A percentile compares a stretch with the other conserved stretches of the same genome.
Evolutionary conservation across 2,888 invertebrate genomes (phyloP).

Genomic region (Dolichomitus sp.): DNA sequence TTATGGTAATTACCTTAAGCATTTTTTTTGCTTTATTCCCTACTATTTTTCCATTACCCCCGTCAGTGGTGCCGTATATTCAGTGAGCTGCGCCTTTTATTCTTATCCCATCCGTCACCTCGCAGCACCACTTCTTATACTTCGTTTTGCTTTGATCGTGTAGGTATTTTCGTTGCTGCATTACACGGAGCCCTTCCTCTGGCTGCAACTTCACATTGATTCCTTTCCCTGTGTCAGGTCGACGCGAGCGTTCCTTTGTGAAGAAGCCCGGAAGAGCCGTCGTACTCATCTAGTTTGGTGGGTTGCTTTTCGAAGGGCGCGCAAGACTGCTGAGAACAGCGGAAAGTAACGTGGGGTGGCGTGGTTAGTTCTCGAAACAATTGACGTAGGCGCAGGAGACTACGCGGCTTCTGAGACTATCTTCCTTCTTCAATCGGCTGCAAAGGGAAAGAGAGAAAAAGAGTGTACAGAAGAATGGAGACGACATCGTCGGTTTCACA

Average conservation of each 20-base stretch:
- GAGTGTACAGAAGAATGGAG: neutral
- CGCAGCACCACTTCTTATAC: neutral
- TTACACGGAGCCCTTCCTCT: neutral
- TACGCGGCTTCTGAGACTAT: conserved; percentile 4
- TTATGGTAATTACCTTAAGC: conserved; percentile 3
- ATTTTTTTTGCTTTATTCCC: neutral
- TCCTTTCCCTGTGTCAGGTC: neutral
- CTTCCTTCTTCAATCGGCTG: neutral
- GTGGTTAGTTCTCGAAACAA: conserved; percentile 30
- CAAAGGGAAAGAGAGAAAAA: neutral
- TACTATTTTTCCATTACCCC: conserved; percentile 3
- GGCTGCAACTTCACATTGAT: conserved; percentile 26
- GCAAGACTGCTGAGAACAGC: conserved; percentile 43
- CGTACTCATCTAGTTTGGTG: conserved; percentile 5
- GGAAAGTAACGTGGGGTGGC: conserved; percentile 16
- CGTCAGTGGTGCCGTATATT: neutral
- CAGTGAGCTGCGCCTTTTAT: neutral
- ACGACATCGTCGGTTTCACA: conserved; percentile 10
- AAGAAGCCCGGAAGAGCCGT: conserved; percentile 34
- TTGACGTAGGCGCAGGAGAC: conserved; percentile 1
- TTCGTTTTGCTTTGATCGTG: neutral
- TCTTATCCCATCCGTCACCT: neutral
- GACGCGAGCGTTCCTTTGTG: conserved; percentile 21
- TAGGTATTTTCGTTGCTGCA: neutral
- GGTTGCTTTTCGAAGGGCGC: neutral